Conservation (phyloP, 1,140 invertebrate genomes). For the Wiebesia pumilae region DNA sequence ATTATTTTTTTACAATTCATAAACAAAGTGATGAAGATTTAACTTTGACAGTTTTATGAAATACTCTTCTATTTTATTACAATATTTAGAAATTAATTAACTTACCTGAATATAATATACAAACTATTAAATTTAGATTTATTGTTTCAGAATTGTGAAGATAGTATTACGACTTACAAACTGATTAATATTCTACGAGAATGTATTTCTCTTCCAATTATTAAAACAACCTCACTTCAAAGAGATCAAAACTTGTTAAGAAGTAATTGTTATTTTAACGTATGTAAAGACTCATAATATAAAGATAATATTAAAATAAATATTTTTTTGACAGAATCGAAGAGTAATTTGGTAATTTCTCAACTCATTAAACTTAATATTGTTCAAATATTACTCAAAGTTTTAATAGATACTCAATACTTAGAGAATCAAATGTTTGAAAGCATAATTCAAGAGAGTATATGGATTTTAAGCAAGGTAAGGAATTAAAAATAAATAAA, state of each 20-base stretch:
- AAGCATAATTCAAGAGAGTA: not conserved
- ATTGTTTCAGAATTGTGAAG: conserved; percentile 6
- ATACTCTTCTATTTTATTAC: no score
- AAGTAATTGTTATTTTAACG: not conserved
- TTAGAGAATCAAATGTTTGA: not conserved
- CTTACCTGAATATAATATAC: no score
- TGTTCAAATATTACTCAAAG: not conserved
- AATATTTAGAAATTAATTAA: no score
- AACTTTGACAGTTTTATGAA: no score
- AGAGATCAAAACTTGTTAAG: not conserved
- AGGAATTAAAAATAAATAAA: not conserved
- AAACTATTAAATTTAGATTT: not conserved
- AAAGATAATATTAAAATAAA: not conserved
- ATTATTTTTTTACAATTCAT: no score
- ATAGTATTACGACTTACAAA: not conserved
- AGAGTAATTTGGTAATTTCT: not conserved
- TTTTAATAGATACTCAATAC: not conserved
- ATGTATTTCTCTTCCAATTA: not conserved
- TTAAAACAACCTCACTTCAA: not conserved
- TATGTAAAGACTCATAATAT: not conserved
- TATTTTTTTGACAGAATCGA: not conserved
- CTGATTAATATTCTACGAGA: not conserved
- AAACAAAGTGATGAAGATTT: no score
- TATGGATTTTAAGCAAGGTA: not conserved
- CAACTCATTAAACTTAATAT: not conserved